Base-by-base conservation (phyloP, 1,140 invertebrate genomes). In the Pogonognathellus flavescens region DNA sequence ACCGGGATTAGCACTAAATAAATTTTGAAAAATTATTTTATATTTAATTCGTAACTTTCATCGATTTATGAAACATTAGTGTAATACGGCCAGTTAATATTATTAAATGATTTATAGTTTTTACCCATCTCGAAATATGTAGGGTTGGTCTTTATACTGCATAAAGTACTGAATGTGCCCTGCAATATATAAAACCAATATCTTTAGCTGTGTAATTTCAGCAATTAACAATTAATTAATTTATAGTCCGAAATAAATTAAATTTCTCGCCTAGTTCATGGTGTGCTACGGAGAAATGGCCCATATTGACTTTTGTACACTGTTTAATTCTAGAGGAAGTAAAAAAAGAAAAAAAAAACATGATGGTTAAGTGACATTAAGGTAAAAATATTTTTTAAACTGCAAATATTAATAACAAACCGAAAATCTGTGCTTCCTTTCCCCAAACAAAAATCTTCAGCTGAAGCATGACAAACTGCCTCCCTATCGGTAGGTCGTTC, bases 401-500 rank as follows among this genome's bases (percentile, higher is more conserved):
- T 14, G 3, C 53, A 14, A 55, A 62, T 20, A 62, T 9, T 14
- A 60, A 5, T 60, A 60, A 6, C 11, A 14, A 82, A 89, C 90
- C 90, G 87, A 88, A 90, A 91, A 87, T 90, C 91, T 87, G 87
- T 90, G 53, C 89, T 88, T 85, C 92, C 91, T 85, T 89, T 89
- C 9, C 90, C 90, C 76, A 92, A 90, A 86, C 91, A 92, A 89
- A 93, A 92, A 88, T 93, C 92, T 91, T 92, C 92, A 20, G 92
- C 92, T 0, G 91, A 90, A 13, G 90, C 90, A 72, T 91, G 90
- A 85, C 82, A 91, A 84, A 81, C 93, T 18, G 97, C 92, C 41
- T 96, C 93, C 70, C 95, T 92, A 89, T 95, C 94, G 0, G 90
- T 91, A 13, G 95, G 95, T 88, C 96, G 96, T 88, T 94, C 94